Percentiles rank a stretch among this genome's conserved stretches.
phyloP scores from a whole-genome alignment of 2,113 vertebrate species.

The Apistogramma diplotaenia region DNA sequence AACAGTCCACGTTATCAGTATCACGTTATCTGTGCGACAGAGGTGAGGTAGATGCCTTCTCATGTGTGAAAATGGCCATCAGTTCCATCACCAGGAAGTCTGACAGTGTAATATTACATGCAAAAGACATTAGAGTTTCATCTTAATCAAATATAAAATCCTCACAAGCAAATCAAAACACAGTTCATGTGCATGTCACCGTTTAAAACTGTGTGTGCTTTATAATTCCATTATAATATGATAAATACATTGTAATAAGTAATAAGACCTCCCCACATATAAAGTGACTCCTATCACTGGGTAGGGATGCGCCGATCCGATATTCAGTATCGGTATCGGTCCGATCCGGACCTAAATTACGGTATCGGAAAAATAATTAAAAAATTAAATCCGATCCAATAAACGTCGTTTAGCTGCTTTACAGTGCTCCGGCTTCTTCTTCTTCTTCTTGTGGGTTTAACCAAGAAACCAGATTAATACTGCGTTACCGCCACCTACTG shows the following conservation, averaged over 20 bases:
- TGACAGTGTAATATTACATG: background rate
- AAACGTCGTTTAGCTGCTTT: too few relatives aligned
- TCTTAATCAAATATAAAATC: background rate
- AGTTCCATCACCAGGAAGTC: background rate
- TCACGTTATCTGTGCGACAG: background rate
- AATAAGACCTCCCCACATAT: background rate
- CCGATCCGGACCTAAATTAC: too few relatives aligned
- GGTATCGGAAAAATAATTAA: too few relatives aligned
- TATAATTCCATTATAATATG: background rate
- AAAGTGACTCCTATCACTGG: too few relatives aligned
- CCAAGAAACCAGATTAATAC: too few relatives aligned
- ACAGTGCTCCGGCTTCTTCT: too few relatives aligned
- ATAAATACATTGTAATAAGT: background rate
- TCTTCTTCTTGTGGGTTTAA: too few relatives aligned
- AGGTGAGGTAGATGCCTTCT: background rate
- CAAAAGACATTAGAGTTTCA: background rate
- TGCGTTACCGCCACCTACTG: too few relatives aligned
- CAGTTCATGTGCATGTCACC: background rate
- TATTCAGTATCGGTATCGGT: too few relatives aligned
- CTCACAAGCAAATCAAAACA: too few relatives aligned
- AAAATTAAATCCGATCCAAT: too few relatives aligned
- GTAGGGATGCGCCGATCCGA: too few relatives aligned
- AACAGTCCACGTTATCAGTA: background rate
- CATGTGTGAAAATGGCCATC: background rate
- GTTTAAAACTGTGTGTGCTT: background rate